A percentile compares a stretch with the other conserved stretches of the same genome.
Evolutionary conservation across 2,888 invertebrate genomes (phyloP).

Genomic region (Pterobdella sp.): DNA sequence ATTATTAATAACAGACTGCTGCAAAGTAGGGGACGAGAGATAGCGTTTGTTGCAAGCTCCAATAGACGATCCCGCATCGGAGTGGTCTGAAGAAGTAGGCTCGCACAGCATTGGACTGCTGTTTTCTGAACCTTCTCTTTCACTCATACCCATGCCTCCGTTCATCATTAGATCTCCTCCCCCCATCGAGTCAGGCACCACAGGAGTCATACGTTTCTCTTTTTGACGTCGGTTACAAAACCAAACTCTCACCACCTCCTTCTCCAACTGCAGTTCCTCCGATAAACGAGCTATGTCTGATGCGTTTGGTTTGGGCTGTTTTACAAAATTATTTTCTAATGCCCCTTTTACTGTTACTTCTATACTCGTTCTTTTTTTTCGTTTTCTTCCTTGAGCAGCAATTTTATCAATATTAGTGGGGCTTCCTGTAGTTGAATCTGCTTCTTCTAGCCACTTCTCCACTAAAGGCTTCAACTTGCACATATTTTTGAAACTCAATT

Average conservation of each 20-base stretch:
- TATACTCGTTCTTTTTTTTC: slow-evolving; percentile 98
- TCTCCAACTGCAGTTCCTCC: slow-evolving; percentile 90
- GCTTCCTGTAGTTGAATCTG: slow-evolving; percentile 85
- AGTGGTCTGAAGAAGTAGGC: slow-evolving; percentile 20
- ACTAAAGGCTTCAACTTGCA: slow-evolving; percentile 96
- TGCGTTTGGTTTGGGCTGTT: slow-evolving; percentile 97
- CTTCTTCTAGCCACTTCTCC: slow-evolving; percentile 98
- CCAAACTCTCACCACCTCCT: slow-evolving; percentile 67
- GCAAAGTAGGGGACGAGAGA: background rate
- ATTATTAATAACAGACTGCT: background rate
- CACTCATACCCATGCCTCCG: slow-evolving; percentile 93
- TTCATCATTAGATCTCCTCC: slow-evolving; percentile 83
- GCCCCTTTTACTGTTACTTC: slow-evolving; percentile 91
- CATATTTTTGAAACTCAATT: slow-evolving; percentile 99
- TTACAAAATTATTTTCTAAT: slow-evolving; percentile 94
- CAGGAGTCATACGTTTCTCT: slow-evolving; percentile 60
- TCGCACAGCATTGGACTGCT: slow-evolving; percentile 51
- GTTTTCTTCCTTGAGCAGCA: slow-evolving; percentile 93
- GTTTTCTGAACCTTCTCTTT: slow-evolving; percentile 96
- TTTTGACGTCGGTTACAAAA: slow-evolving; percentile 69
- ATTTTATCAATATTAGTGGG: slow-evolving; percentile 98
- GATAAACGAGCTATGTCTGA: slow-evolving; percentile 92
- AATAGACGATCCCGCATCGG: slow-evolving; percentile 22
- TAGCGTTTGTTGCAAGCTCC: slow-evolving; percentile 16
- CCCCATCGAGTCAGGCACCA: slow-evolving; percentile 17